phyloP scores from a whole-genome alignment of 2,797 vertebrate species.

The Crenichthys baileyi region DNA sequence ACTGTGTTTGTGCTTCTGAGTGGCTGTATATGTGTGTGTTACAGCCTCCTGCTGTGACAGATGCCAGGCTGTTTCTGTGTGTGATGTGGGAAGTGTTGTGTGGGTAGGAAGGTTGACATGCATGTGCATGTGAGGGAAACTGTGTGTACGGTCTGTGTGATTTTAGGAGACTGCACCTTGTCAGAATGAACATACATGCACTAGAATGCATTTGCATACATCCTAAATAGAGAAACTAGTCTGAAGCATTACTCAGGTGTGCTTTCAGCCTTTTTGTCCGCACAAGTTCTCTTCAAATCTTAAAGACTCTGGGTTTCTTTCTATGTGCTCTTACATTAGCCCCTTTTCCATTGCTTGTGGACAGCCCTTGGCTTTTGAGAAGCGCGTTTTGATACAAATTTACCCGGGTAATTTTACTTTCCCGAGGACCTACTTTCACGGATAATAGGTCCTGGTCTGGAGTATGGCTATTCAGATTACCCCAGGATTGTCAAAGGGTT shows the following conservation, averaged over 20 bases:
- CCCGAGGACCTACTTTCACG: too few relatives aligned
- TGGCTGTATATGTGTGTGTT: slow-evolving; percentile 46
- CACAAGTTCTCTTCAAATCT: not conserved
- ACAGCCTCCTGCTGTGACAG: slow-evolving; percentile 74
- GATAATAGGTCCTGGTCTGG: too few relatives aligned
- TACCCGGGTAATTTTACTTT: too few relatives aligned
- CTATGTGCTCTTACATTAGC: not conserved
- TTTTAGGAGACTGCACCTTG: slow-evolving; percentile 63
- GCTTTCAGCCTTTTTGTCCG: too few relatives aligned
- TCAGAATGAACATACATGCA: slow-evolving; percentile 60
- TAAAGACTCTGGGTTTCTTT: not conserved
- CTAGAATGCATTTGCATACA: slow-evolving; percentile 64
- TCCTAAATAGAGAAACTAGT: not conserved
- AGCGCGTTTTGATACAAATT: too few relatives aligned
- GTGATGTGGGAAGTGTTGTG: slow-evolving; percentile 62
- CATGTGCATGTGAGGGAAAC: slow-evolving; percentile 45
- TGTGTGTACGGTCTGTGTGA: slow-evolving; percentile 44
- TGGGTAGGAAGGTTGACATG: slow-evolving; percentile 63
- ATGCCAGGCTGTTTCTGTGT: slow-evolving; percentile 77
- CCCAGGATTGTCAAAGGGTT: too few relatives aligned
- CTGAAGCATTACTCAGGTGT: not conserved
- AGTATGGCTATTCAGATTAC: too few relatives aligned
- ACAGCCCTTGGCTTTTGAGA: too few relatives aligned
- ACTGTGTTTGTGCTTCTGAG: slow-evolving; percentile 61
- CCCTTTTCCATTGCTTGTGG: too few relatives aligned